These are phyloP conservation scores for Asteroscopus sphinx DNA, from an alignment of 2,888 invertebrate genomes.

Conservation along the genomic window DNA sequence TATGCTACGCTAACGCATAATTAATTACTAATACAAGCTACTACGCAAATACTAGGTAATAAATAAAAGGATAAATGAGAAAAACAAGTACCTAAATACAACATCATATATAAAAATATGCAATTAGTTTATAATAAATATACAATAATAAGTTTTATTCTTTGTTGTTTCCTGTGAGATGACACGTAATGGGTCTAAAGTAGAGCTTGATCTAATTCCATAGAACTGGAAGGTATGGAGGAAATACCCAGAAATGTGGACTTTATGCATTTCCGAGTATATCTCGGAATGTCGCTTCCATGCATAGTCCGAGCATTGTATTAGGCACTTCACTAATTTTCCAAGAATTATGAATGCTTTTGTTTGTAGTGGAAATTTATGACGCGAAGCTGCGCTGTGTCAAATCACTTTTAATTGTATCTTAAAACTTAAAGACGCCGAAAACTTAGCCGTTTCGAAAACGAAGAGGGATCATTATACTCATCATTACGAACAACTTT, in stretches of 20 bases:
- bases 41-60: constrained; percentile 11
- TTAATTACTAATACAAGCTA: no score
- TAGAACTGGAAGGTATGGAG: constrained; percentile 25
- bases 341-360: constrained; percentile 31
- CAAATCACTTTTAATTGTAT: constrained; percentile 30
- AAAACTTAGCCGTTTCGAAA: no score
- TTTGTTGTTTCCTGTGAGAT: constrained; percentile 38
- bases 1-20: not conserved
- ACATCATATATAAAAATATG: constrained; percentile 1
- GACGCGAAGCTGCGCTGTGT: constrained; percentile 13
- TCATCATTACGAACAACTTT: no score
- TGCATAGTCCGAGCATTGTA: not conserved
- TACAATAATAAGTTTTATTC: constrained; percentile 1
- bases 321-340: constrained; percentile 21
- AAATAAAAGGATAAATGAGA: constrained; percentile 21
- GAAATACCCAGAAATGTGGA: constrained; percentile 42
- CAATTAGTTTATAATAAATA: constrained; percentile 12
- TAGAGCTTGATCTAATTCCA: constrained; percentile 45
- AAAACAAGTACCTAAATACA: constrained; percentile 17
- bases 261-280: no score
- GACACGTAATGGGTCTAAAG: constrained; percentile 25
- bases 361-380: constrained; percentile 38
- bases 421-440: not conserved
- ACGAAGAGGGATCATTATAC: no score
- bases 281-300: no score